Evolutionary conservation across 2,888 invertebrate genomes (phyloP).

Genomic region (Seira musarum): DNA sequence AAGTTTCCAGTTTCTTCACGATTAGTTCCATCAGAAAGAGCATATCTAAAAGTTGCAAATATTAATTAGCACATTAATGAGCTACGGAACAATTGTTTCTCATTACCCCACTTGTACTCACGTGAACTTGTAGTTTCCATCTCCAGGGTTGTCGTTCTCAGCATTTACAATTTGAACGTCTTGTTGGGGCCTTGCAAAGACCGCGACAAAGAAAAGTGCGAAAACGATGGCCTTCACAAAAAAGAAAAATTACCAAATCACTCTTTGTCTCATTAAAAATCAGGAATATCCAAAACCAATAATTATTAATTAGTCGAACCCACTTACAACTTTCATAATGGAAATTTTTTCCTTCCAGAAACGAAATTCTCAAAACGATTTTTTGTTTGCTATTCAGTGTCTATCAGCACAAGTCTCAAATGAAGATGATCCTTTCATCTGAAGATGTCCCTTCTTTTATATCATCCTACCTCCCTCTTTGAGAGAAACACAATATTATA

Average conservation of each 20-base stretch:
- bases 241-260: conserved; percentile 19
- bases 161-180: conserved; percentile 53
- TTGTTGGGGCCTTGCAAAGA: conserved; percentile 53
- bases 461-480: too few relatives aligned
- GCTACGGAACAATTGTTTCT: conserved; percentile 3
- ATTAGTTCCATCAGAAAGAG: conserved; percentile 65
- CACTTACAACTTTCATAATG: conserved; percentile 56
- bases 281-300: too few relatives aligned
- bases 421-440: conserved; percentile 46
- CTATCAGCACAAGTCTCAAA: conserved; percentile 27
- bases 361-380: conserved; percentile 3
- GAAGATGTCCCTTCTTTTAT: conserved; percentile 39
- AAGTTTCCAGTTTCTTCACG: conserved; percentile 61
- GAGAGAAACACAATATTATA: too few relatives aligned
- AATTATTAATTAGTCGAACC: too few relatives aligned
- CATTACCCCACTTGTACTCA: conserved; percentile 20
- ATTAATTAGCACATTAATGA: background rate
- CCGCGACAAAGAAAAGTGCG: conserved; percentile 53
- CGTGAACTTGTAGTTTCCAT: conserved; percentile 63
- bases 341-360: conserved; percentile 2
- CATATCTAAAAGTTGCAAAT: conserved; percentile 46
- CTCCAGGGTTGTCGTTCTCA: conserved; percentile 59
- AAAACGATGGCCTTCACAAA: conserved; percentile 45
- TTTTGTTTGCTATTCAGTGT: too few relatives aligned
- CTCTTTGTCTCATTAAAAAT: too few relatives aligned